These are phyloP conservation scores for Enteromius trimaculatus DNA, from an alignment of 2,797 vertebrate species.

Conservation along the genomic window DNA sequence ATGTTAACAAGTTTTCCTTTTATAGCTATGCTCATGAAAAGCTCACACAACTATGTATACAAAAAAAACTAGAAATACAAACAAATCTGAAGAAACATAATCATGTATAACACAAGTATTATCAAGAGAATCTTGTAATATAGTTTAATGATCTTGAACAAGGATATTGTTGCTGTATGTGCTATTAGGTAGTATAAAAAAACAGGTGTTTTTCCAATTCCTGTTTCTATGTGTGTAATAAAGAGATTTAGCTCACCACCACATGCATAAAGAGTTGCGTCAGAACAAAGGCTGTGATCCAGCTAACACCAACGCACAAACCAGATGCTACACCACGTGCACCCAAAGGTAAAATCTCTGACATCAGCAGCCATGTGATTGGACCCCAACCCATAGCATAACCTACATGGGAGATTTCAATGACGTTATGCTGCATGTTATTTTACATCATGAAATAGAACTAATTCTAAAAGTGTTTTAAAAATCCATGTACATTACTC, in stretches of 20 bases:
- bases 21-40: background rate
- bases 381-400: slow-evolving; percentile 98
- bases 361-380: slow-evolving; percentile 97
- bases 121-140: background rate
- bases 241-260: slow-evolving; percentile 72
- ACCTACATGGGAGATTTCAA: slow-evolving; percentile 71
- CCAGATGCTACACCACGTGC: slow-evolving; percentile 89
- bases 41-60: background rate
- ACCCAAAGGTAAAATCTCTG: slow-evolving; percentile 89
- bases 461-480: slow-evolving; percentile 22
- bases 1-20: background rate
- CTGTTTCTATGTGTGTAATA: background rate
- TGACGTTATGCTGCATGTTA: background rate
- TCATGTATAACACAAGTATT: background rate
- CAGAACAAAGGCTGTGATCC: slow-evolving; percentile 90
- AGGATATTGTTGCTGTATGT: background rate
- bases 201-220: background rate
- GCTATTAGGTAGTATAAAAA: background rate
- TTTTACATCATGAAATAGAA: background rate
- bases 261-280: slow-evolving; percentile 83
- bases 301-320: slow-evolving; percentile 90
- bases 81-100: background rate
- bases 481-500: background rate
- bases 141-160: background rate
- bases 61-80: background rate